Evolutionary conservation across 1,140 invertebrate species (phyloP).

Genomic region (Apis laboriosa): DNA sequence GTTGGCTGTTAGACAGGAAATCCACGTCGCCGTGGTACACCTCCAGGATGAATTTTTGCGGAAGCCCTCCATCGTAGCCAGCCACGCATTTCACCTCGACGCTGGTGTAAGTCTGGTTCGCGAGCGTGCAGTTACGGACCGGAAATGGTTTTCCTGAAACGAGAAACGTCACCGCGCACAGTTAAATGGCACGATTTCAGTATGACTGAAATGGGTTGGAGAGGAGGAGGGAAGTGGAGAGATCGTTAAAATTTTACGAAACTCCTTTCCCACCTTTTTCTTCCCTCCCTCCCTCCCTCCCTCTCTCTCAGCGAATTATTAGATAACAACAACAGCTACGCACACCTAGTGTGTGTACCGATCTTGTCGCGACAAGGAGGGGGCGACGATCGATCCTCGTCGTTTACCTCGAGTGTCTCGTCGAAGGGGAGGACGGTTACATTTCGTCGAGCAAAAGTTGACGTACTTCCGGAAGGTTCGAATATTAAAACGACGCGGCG

Average conservation of each 20-base stretch:
- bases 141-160: conserved; percentile 87
- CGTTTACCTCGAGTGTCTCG: too few relatives aligned
- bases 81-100: conserved; percentile 88
- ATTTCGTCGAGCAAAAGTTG: too few relatives aligned
- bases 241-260: conserved; percentile 19
- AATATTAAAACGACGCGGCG: conserved; percentile 49
- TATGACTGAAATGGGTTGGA: neutral
- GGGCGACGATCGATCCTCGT: too few relatives aligned
- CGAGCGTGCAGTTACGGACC: conserved; percentile 87
- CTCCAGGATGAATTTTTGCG: conserved; percentile 90
- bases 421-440: too few relatives aligned
- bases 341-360: too few relatives aligned
- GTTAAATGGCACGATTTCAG: conserved; percentile 8
- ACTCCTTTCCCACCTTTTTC: neutral
- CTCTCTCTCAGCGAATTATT: neutral
- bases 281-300: neutral
- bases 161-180: conserved; percentile 29
- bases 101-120: conserved; percentile 87
- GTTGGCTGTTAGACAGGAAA: conserved; percentile 72
- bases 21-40: conserved; percentile 84
- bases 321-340: too few relatives aligned
- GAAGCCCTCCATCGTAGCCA: conserved; percentile 92
- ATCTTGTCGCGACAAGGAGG: too few relatives aligned
- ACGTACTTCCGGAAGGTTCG: neutral
- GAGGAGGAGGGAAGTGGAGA: too few relatives aligned